phyloP scores from a whole-genome alignment of 1,140 invertebrate species.

The Tetramorium alpestre region DNA sequence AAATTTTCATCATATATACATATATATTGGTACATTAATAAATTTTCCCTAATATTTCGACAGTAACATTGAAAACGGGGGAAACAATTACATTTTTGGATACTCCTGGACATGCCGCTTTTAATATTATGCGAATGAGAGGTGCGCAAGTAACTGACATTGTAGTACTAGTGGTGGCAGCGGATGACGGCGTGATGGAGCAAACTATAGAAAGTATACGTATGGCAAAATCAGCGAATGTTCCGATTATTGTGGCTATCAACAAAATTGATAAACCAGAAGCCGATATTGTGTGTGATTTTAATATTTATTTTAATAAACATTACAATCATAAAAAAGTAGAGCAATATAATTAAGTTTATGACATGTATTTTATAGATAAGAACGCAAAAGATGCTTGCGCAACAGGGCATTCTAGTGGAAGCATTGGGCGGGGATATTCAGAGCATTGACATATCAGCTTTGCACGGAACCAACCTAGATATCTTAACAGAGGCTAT shows the following conservation, averaged over 20 bases:
- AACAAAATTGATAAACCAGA: constrained; percentile 99
- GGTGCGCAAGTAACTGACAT: constrained; percentile 98
- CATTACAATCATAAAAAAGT: not conserved
- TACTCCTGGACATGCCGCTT: constrained; percentile 99
- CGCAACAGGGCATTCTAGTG: constrained; percentile 92
- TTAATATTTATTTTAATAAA: constrained; percentile 32
- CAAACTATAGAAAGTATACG: constrained; percentile 95
- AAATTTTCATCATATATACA: constrained; percentile 8
- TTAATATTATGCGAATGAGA: constrained; percentile 95
- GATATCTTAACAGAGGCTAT: constrained; percentile 94
- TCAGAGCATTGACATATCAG: constrained; percentile 96
- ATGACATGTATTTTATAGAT: constrained; percentile 87
- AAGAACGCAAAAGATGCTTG: constrained; percentile 90
- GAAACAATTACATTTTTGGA: constrained; percentile 97
- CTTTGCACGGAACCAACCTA: constrained; percentile 94
- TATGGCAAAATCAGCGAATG: constrained; percentile 91
- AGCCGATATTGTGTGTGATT: constrained; percentile 92
- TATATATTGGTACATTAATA: not conserved
- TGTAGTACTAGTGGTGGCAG: constrained; percentile 98
- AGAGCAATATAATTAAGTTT: not conserved
- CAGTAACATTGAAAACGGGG: constrained; percentile 89
- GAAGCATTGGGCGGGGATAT: constrained; percentile 97
- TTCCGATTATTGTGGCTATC: constrained; percentile 99
- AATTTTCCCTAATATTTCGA: constrained; percentile 62
- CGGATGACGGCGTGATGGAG: constrained; percentile 99